Base-by-base conservation (phyloP, 2,888 invertebrate genomes). In the Synanthedon andrenaeformis region DNA sequence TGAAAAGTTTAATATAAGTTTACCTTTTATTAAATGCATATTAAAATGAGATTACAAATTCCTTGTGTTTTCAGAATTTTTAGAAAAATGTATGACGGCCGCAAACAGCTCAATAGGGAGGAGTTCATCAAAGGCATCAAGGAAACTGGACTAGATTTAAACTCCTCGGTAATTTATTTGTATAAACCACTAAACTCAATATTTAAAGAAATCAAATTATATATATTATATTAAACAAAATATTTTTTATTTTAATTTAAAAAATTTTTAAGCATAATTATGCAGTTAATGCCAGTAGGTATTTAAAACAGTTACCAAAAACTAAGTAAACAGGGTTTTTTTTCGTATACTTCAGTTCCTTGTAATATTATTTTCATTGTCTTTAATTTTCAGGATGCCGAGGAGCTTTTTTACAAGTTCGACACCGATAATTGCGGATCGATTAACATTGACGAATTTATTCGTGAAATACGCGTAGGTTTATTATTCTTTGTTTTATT, bases 81-180 rank as follows among this genome's bases (percentile, higher is more conserved):
- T 77, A 92, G 96, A 52, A 90, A 94, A 53, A 95, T 98, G 93
- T 97, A 98, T 72, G 96, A 98, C 74, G 95, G 94, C 49, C 97
- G 92, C 80, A 94, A 93, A 72, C 89, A 91, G 49, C 75, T 98
- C 55, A 95, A 90, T 69, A 84, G 90, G 56, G 93, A 94, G 12
- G 97, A 98, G 77, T 97, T 98, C 74, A 72, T 88, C 5, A 90
- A 91, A 58, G 97, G 97, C 1, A 84, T 97, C 58, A 86, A 85
- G 54, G 94, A 96, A 58, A 91, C 92, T 10, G 96, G 96, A 0
- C 70, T 96, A 57, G 91, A 92, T 3, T 74, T 94, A 5, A 88
- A 81, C 17, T 89, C 91, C 1, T 90, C 90, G 56, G 88, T 23
- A 23, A 23, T 23, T 23, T 23, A 23, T 23, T 23, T 23, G 23